A percentile compares a stretch with the other conserved stretches of the same genome.
phyloP scores from a whole-genome alignment of 2,888 invertebrate genomes.

The Patella pellucida region DNA sequence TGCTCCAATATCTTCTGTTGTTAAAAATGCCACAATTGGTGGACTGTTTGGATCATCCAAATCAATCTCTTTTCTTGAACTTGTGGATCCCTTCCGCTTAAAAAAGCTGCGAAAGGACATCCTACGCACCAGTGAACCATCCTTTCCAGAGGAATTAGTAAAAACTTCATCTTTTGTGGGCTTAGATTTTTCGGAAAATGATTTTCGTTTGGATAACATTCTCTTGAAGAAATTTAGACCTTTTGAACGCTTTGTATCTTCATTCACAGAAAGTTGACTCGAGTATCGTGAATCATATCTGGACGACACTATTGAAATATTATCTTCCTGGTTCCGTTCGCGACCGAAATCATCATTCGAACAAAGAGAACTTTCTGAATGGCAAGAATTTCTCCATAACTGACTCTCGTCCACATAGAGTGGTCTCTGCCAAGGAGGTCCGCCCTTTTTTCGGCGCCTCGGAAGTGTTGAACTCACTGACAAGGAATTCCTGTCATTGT shows the following conservation, averaged over 20 bases:
- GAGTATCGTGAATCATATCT: background rate
- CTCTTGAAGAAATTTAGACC: slow-evolving; percentile 53
- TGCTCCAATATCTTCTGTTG: slow-evolving; percentile 36
- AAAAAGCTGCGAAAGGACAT: slow-evolving; percentile 40
- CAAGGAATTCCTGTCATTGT: background rate
- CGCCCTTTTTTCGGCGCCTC: slow-evolving; percentile 20
- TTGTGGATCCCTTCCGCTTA: slow-evolving; percentile 34
- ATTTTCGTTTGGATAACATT: slow-evolving; percentile 52
- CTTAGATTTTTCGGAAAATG: slow-evolving; percentile 42
- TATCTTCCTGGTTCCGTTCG: slow-evolving; percentile 4
- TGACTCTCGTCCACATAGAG: slow-evolving; percentile 42
- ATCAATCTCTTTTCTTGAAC: slow-evolving; percentile 13
- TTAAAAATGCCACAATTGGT: slow-evolving; percentile 29
- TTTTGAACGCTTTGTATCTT: slow-evolving; percentile 31
- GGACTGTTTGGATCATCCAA: slow-evolving; percentile 33
- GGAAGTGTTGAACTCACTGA: slow-evolving; percentile 25
- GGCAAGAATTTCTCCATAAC: slow-evolving; percentile 21
- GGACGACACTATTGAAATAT: slow-evolving; percentile 16
- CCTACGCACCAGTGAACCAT: slow-evolving; percentile 24
- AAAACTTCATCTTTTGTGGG: slow-evolving; percentile 17
- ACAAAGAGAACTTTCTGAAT: slow-evolving; percentile 1
- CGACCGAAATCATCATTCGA: slow-evolving; percentile 2
- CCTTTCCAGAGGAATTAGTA: slow-evolving; percentile 5
- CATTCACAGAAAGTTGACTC: slow-evolving; percentile 9
- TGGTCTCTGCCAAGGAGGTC: slow-evolving; percentile 28